Conservation (phyloP, 2,888 invertebrate genomes). For the Empis livida region DNA sequence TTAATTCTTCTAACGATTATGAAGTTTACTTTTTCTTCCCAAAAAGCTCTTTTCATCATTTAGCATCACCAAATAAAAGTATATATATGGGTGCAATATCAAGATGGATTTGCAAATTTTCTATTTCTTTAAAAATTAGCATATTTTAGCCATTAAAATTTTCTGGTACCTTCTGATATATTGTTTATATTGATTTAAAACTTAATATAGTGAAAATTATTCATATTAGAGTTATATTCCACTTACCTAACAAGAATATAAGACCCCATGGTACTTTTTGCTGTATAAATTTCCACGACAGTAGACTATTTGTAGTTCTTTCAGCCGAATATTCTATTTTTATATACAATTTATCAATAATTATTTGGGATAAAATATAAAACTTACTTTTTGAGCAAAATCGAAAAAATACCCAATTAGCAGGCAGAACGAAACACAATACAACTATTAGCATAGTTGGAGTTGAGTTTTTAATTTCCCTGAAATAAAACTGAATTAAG, state of each 20-base stretch:
- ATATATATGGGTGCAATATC: no score
- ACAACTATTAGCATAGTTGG: slow-evolving; percentile 73
- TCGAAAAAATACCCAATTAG: slow-evolving; percentile 59
- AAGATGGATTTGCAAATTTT: no score
- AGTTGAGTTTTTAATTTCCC: slow-evolving; percentile 64
- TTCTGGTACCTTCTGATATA: no score
- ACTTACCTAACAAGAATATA: slow-evolving; percentile 59
- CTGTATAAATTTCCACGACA: slow-evolving; percentile 68
- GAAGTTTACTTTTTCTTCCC: no score
- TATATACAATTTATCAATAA: background rate
- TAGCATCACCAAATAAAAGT: no score
- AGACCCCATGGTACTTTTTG: slow-evolving; percentile 84
- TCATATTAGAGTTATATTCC: no score
- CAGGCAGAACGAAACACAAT: slow-evolving; percentile 72
- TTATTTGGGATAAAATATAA: background rate
- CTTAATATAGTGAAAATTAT: no score
- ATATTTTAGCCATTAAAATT: no score
- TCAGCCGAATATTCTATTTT: background rate
- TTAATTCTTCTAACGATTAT: no score
- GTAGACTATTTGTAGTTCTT: background rate
- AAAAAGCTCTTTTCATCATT: no score
- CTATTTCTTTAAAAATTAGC: no score
- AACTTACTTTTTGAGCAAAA: slow-evolving; percentile 41
- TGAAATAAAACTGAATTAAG: slow-evolving; percentile 27
- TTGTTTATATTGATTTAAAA: no score